Evolutionary conservation across 2,888 invertebrate species (phyloP).

Genomic region (Invenusta paracnida): DNA sequence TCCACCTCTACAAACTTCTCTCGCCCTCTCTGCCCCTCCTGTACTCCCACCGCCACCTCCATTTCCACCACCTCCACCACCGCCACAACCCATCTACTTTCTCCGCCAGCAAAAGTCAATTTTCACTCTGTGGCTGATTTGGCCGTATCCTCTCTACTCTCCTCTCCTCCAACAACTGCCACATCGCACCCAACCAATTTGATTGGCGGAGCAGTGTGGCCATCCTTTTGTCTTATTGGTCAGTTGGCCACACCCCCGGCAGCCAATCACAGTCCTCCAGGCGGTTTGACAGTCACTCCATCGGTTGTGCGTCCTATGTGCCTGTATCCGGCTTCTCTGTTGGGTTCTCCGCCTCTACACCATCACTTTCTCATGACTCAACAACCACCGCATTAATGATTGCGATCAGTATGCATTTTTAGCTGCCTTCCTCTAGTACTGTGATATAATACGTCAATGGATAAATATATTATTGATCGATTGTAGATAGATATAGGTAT

Average conservation of each 20-base stretch:
- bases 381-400: no score
- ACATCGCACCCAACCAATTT: no score
- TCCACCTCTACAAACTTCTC: neutral
- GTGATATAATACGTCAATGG: no score
- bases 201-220: no score
- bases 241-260: neutral
- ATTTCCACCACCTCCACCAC: neutral
- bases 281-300: no score
- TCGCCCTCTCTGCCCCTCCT: neutral
- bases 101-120: neutral
- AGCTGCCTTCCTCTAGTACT: no score
- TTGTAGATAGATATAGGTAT: no score
- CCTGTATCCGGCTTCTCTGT: slow-evolving; percentile 12
- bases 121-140: slow-evolving; percentile 20
- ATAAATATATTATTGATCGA: no score
- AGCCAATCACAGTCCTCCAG: neutral
- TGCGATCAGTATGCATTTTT: no score
- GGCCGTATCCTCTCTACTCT: neutral
- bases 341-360: no score
- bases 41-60: neutral
- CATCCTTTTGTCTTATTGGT: no score
- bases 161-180: neutral
- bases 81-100: neutral
- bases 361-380: no score
- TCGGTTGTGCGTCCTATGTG: neutral